These are phyloP conservation scores for Sternotherus odoratus DNA, from an alignment of 2,797 vertebrate genomes.

Conservation along the genomic window DNA sequence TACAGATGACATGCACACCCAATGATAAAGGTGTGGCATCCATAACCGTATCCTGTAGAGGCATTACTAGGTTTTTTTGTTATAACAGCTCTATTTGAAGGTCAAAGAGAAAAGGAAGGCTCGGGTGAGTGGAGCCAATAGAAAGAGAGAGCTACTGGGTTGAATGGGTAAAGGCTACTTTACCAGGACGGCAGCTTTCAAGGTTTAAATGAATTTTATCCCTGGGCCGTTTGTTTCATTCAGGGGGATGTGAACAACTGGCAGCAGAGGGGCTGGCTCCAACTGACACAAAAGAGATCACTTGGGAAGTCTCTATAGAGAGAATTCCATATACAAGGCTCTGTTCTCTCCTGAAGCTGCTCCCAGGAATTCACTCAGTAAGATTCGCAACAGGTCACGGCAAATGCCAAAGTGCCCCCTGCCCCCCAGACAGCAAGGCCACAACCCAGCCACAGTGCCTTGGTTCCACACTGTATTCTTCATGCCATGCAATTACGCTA, in stretches of 20 bases:
- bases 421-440: rapidly evolving
- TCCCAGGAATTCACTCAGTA: background rate
- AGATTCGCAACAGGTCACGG: background rate
- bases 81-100: background rate
- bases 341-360: background rate
- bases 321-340: background rate
- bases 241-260: background rate
- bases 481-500: background rate
- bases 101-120: background rate
- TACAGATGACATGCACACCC: background rate
- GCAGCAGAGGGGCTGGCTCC: background rate
- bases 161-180: background rate
- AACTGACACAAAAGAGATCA: rapidly evolving
- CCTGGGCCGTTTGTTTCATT: background rate
- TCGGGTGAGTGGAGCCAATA: background rate
- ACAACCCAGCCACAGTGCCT: background rate
- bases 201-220: background rate
- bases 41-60: background rate
- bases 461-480: background rate
- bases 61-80: background rate
- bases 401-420: background rate
- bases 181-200: background rate
- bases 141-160: background rate
- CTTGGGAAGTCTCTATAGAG: rapidly evolving
- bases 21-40: background rate